Conservation (phyloP, 1,140 invertebrate genomes). For the Portunus trituberculatus region DNA sequence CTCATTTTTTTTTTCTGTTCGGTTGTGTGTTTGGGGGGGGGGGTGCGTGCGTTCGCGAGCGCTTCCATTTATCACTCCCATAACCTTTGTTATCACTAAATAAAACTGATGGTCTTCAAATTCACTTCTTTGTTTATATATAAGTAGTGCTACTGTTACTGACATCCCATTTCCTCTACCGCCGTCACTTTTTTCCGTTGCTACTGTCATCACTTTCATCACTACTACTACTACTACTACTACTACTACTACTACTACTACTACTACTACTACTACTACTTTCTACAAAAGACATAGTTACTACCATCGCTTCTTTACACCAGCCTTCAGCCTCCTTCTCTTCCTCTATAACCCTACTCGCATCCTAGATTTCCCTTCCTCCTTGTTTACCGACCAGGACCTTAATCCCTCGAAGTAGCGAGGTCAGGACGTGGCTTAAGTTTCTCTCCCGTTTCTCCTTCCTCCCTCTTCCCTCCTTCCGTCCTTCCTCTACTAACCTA, state of each 20-base stretch:
- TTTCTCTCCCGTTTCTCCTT: background rate
- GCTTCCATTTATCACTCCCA: no score
- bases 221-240: background rate
- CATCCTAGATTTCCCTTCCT: slow-evolving; percentile 16
- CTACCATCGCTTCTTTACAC: background rate
- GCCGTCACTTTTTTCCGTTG: background rate
- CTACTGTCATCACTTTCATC: background rate
- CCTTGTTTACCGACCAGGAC: slow-evolving; percentile 21
- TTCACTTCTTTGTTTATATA: no score
- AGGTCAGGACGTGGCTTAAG: background rate
- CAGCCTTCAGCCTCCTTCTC: background rate
- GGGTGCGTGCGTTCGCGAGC: no score
- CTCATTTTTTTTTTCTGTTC: no score
- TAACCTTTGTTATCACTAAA: no score
- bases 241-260: background rate
- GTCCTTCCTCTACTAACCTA: background rate
- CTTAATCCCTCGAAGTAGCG: background rate
- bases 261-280: background rate
- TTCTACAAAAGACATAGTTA: background rate
- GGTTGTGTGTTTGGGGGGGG: no score
- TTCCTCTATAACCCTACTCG: background rate
- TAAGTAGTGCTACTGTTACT: no score
- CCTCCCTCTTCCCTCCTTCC: background rate
- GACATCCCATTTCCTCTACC: background rate
- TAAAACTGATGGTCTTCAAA: no score